Evolutionary conservation across 2,113 vertebrate genomes (phyloP).

Genomic region (Gobiocypris rarus): DNA sequence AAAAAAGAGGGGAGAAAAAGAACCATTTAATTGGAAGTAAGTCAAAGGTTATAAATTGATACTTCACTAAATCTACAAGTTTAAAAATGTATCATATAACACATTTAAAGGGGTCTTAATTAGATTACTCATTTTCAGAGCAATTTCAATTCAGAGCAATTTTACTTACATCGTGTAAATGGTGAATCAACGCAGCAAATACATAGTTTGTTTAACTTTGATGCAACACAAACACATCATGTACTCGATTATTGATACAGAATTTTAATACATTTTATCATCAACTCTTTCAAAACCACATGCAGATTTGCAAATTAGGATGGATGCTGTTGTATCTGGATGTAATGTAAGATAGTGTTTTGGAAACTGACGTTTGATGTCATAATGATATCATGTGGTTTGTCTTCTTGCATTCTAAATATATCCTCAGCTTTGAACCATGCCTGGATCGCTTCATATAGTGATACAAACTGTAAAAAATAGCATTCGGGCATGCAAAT

Average conservation of each 20-base stretch:
- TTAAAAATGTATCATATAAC: background rate
- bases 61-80: background rate
- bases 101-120: background rate
- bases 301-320: background rate
- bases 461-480: background rate
- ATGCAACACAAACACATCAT: background rate
- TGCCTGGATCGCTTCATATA: constrained; percentile 2
- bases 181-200: background rate
- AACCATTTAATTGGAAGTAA: background rate
- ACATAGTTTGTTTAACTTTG: background rate
- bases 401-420: background rate
- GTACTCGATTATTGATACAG: background rate
- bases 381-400: background rate
- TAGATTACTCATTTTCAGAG: background rate
- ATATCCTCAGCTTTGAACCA: background rate
- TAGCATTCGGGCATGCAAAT: constrained; percentile 26
- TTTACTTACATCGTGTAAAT: background rate
- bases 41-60: background rate
- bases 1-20: too few relatives aligned
- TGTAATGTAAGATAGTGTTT: background rate
- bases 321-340: background rate
- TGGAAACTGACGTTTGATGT: background rate
- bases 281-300: background rate
- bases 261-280: background rate
- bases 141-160: background rate